phyloP scores from a whole-genome alignment of 2,113 vertebrate species.

The Triplophysa dalaica region DNA sequence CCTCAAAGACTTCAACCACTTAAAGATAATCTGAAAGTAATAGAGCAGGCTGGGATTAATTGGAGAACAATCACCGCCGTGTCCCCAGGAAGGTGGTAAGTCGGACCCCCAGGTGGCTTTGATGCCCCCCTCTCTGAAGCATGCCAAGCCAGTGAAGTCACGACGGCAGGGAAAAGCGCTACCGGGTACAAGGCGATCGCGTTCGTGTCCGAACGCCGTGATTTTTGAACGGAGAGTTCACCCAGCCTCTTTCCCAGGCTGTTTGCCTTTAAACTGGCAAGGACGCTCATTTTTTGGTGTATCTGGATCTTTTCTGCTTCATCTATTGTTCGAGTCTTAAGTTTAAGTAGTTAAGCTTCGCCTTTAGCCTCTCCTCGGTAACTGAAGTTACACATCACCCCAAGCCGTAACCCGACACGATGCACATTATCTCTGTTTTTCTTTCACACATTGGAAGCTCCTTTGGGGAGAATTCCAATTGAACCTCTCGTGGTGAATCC shows the following conservation, averaged over 20 bases:
- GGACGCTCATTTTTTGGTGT: conserved; percentile 37
- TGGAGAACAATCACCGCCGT: conserved; percentile 76
- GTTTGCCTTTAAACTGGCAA: background rate
- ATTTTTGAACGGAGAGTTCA: background rate
- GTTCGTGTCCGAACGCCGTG: no score
- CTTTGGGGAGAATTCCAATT: conserved; percentile 45
- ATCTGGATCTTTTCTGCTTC: conserved; percentile 29
- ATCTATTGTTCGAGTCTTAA: conserved; percentile 48
- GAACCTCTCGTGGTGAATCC: conserved; percentile 28
- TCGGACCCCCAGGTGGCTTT: conserved; percentile 70
- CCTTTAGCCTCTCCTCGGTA: conserved; percentile 28
- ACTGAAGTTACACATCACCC: conserved; percentile 36
- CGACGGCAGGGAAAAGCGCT: background rate
- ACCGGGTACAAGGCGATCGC: background rate
- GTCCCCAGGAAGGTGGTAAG: conserved; percentile 75
- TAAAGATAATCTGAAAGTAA: conserved; percentile 85
- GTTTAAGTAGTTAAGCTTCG: conserved; percentile 41
- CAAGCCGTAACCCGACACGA: conserved; percentile 37
- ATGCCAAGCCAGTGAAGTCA: conserved; percentile 36
- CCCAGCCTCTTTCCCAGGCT: background rate
- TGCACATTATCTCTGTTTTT: conserved; percentile 46
- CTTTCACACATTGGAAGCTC: conserved; percentile 42
- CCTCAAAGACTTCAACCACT: conserved; percentile 79
- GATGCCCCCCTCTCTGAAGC: conserved; percentile 66
- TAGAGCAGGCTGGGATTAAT: conserved; percentile 83